Percentiles rank a stretch among this genome's conserved stretches.
Evolutionary conservation across 2,888 invertebrate species (phyloP).

Genomic region (Bembecia ichneumoniformis): DNA sequence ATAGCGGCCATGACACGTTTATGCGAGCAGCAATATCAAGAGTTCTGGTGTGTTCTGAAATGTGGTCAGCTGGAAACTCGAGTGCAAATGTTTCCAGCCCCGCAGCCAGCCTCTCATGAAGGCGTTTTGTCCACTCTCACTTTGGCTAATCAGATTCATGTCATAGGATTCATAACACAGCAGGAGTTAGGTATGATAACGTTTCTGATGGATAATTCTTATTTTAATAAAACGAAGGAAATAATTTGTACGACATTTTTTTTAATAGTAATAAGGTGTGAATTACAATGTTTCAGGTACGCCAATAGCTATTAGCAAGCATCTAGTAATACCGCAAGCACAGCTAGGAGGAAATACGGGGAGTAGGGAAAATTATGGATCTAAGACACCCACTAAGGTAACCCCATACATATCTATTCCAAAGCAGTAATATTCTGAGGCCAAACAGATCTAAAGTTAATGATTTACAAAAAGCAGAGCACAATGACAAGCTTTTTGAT

Average conservation of each 20-base stretch:
- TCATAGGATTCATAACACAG: constrained; percentile 91
- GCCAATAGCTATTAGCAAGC: constrained; percentile 91
- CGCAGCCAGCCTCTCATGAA: constrained; percentile 76
- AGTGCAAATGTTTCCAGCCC: constrained; percentile 58
- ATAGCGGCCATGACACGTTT: constrained; percentile 46
- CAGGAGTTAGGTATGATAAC: constrained; percentile 77
- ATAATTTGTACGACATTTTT: too few species aligned
- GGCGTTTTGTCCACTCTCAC: constrained; percentile 65
- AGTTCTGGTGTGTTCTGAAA: constrained; percentile 57
- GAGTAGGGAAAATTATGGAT: constrained; percentile 55
- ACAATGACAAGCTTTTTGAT: too few species aligned
- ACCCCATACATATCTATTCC: background rate
- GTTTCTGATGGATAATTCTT: constrained; percentile 55
- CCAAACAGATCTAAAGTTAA: too few species aligned
- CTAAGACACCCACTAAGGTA: constrained; percentile 59
- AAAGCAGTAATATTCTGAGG: too few species aligned
- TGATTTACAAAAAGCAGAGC: too few species aligned
- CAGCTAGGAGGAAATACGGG: constrained; percentile 46
- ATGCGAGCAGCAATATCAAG: constrained; percentile 60
- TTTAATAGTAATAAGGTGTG: too few species aligned
- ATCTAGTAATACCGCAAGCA: constrained; percentile 86
- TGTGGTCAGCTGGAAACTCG: constrained; percentile 60
- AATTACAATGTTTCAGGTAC: constrained; percentile 70
- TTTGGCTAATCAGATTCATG: constrained; percentile 81
- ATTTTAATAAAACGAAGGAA: constrained; percentile 29